Evolutionary conservation across 2,797 vertebrate genomes (phyloP), one percentile per base, ranked within the genome.

Genomic region (Squalus acanthias): DNA sequence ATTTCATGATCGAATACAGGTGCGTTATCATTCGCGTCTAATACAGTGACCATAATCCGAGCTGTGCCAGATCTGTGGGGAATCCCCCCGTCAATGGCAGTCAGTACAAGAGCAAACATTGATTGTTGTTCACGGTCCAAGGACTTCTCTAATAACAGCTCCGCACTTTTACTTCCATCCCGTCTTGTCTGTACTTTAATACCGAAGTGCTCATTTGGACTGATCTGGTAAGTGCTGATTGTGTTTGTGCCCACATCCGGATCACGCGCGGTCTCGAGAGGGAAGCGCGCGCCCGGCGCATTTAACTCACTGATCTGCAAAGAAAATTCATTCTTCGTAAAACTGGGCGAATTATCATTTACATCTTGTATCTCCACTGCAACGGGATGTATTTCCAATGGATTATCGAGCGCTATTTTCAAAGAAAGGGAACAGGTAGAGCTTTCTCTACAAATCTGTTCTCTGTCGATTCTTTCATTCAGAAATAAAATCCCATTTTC

Each of bases 391-490:
- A 98, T 96, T 74, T 97, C 97, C 8, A 98, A 96, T 6, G 98
- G 97, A 9, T 97, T 97, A 70, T 97, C 97, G 2, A 98, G 22
- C 67, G 97, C 79, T 0, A 97, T 98, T 93, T 98, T 97, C 92
- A 98, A 96, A 96, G 97, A 97, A 95, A 98, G 96, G 70, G 97
- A 96, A 96, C 98, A 98, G 96, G 97, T 98, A 12, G 96, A 39
- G 89, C 96, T 96, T 96, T 97, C 96, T 0, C 96, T 96, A 96
- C 98, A 98, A 96, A 98, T 96, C 97, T 98, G 98, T 96, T 98
- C 98, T 96, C 98, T 96, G 88, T 98, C 98, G 96, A 98, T 98
- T 88, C 96, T 98, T 85, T 98, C 97, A 26, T 82, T 97, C 87
- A 98, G 97, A 70, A 96, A 97, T 10, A 98, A 96, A 46, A 97